Percentiles rank a stretch among this genome's conserved stretches.
Evolutionary conservation across 1,140 invertebrate species (phyloP).

Genomic region (Listronotus oregonensis): DNA sequence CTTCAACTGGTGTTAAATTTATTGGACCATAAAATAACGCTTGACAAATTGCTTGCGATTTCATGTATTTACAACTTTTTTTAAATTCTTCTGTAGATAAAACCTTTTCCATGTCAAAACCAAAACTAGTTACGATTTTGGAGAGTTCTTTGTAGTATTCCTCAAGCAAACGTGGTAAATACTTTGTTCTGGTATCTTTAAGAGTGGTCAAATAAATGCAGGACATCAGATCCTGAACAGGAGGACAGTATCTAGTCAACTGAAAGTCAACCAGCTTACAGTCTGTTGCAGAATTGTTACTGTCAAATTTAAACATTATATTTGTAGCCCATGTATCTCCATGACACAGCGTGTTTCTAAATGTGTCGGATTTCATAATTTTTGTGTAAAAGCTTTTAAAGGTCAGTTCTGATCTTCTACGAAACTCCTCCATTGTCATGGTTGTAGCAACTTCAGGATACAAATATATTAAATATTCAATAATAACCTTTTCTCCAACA

Average conservation of each 20-base stretch:
- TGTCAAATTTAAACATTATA: conserved; percentile 54
- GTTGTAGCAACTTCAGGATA: conserved; percentile 6
- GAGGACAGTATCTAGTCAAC: conserved; percentile 55
- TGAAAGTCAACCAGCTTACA: conserved; percentile 58
- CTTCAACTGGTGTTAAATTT: conserved; percentile 30
- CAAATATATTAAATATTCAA: neutral
- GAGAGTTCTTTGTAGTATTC: conserved; percentile 42
- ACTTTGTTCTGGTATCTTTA: conserved; percentile 47
- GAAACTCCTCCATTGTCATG: conserved; percentile 22
- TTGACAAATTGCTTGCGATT: conserved; percentile 23
- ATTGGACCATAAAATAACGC: conserved; percentile 42
- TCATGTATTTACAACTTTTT: conserved; percentile 39
- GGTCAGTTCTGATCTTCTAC: neutral
- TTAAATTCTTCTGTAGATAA: conserved; percentile 40
- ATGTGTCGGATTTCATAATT: conserved; percentile 38
- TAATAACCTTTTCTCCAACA: neutral
- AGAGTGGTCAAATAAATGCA: conserved; percentile 56
- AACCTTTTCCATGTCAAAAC: conserved; percentile 33
- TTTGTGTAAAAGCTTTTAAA: conserved; percentile 20
- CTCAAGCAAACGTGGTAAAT: conserved; percentile 39
- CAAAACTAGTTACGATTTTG: conserved; percentile 33
- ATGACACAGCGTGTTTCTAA: conserved; percentile 54
- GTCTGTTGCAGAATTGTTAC: conserved; percentile 47
- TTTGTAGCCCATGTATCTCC: conserved; percentile 59
- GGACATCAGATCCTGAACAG: conserved; percentile 57